Percentiles rank a stretch among this genome's conserved stretches.
Conservation (phyloP, 1,140 invertebrate species). For the Dendroctonus valens region DNA sequence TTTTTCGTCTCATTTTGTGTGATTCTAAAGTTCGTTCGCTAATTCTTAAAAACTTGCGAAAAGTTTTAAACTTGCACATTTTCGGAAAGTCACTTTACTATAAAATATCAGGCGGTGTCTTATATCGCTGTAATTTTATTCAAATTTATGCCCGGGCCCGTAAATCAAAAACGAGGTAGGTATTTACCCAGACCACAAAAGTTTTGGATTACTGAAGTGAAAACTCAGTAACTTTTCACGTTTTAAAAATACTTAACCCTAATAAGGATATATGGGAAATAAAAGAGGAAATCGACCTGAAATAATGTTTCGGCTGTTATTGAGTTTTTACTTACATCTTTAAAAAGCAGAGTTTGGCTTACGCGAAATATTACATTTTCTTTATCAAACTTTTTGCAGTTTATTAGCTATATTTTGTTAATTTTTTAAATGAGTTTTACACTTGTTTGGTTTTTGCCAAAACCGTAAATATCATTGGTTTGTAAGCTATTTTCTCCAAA, state of each 20-base stretch:
- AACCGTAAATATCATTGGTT: no score
- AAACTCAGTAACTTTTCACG: slow-evolving; percentile 27
- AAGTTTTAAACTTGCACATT: slow-evolving; percentile 28
- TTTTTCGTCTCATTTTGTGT: no score
- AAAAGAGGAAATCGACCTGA: background rate
- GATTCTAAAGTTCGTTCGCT: no score
- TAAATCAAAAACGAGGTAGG: slow-evolving; percentile 31
- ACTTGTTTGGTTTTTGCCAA: no score
- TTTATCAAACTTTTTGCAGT: no score
- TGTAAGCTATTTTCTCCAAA: no score
- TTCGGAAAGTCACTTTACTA: slow-evolving; percentile 25
- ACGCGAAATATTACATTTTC: no score
- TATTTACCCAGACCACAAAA: slow-evolving; percentile 24
- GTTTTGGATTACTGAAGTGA: slow-evolving; percentile 24
- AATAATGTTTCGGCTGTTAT: background rate
- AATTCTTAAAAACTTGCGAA: slow-evolving; percentile 22
- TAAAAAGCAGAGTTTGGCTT: no score
- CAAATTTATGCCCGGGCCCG: slow-evolving; percentile 27
- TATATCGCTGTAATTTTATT: slow-evolving; percentile 29
- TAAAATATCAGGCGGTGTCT: slow-evolving; percentile 22
- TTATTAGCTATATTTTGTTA: no score
- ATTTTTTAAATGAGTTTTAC: no score
- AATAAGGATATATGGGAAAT: slow-evolving; percentile 22
- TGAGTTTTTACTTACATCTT: no score
- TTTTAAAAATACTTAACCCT: slow-evolving; percentile 16